Base-by-base conservation (phyloP, 2,113 vertebrate genomes). In the Microcebus griseorufus region DNA sequence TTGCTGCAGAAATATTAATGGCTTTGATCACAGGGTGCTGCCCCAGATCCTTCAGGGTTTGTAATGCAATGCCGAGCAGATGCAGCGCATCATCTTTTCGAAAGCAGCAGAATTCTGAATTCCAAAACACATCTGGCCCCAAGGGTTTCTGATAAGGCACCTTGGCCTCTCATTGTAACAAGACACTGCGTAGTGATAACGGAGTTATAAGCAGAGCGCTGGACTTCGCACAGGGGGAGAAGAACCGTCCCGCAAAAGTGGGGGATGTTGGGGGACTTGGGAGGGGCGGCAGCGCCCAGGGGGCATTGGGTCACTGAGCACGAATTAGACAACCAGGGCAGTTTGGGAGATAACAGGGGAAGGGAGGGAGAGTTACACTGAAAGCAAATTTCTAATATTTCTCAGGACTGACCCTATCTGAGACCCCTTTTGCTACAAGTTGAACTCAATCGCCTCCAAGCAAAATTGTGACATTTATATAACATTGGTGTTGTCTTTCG, bases 141-240 rank as follows among this genome's bases (percentile, higher is more conserved):
- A 0, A 27, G 75, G 14, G 60, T 17, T 53, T 9, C 58, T 9
- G 72, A 27, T 9, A 14, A 60, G 79, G 45, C 22, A 3, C 1
- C 1, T 9, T 14, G 84, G 18, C 55, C 79, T 80, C 84, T 62
- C 2, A 2, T 0, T 69, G 79, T 22, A 5, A 27, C 3, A 6
- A 2, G 48, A 25, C 39, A 2, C 0, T 0, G 0, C 0, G 1
- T 1, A 2, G 62, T 10, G n/a, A 0, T 14, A 12, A 20, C 0
- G 34, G 55, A 13, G 78, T 29, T 42, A 18, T 4, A 55, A 39
- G 16, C 55, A 13, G 55, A 45, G 58, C 0, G 51, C 86, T 58
- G 3, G 0, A 0, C 70, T 62, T 11, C 0, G 55, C 58, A n/a
- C 20, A 16, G 18, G 51, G 34, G 10, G 20, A 80, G 53, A 34